Percentiles rank a stretch among this genome's conserved stretches.
phyloP scores from a whole-genome alignment of 2,797 vertebrate species.

The Buceros bicornis region DNA sequence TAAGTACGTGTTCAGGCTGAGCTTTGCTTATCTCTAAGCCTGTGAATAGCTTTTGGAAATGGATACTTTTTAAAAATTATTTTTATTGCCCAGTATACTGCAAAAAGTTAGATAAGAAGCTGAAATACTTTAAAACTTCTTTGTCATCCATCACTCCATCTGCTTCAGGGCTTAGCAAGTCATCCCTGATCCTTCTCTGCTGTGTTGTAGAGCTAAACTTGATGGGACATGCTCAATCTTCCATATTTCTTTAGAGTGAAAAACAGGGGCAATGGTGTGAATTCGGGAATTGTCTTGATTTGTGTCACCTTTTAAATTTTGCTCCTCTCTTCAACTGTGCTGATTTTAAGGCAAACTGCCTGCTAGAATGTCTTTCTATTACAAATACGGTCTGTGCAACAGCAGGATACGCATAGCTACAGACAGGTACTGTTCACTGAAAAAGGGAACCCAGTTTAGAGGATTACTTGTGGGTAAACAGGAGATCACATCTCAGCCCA shows the following conservation, averaged over 20 bases:
- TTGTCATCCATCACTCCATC: neutral
- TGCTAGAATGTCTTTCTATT: neutral
- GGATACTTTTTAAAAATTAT: neutral
- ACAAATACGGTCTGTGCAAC: fast-evolving
- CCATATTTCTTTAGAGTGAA: neutral
- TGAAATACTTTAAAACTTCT: neutral
- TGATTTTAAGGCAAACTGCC: neutral
- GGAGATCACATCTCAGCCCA: neutral
- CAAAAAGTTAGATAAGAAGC: neutral
- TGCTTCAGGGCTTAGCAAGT: neutral
- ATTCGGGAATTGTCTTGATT: neutral
- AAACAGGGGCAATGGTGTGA: neutral
- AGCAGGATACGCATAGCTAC: fast-evolving
- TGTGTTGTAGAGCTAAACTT: neutral
- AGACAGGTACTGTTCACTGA: neutral
- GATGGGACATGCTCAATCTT: neutral
- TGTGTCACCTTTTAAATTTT: neutral
- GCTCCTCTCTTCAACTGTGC: neutral
- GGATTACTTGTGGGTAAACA: neutral
- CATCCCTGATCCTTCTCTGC: neutral
- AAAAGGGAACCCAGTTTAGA: neutral
- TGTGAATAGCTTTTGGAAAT: neutral
- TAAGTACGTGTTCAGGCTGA: neutral
- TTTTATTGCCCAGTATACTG: neutral
- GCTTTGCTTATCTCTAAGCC: neutral